A percentile compares a stretch with the other conserved stretches of the same genome.
Conservation (phyloP, 2,888 invertebrate genomes). For the Chymomyza fuscimana region DNA sequence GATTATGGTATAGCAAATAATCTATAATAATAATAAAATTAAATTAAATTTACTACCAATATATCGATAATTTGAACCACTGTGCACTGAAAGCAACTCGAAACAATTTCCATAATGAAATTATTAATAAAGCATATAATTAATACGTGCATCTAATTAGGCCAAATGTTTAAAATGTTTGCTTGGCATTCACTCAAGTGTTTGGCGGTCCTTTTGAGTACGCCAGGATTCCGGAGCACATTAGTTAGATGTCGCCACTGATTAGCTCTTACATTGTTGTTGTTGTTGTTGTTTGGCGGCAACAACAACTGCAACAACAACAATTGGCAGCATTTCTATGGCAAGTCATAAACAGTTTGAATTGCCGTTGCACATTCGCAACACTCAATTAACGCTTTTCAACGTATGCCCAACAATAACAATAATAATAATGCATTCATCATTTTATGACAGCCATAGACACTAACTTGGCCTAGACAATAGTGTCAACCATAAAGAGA, state of each 20-base stretch:
- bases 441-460: constrained; percentile 68
- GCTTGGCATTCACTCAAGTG: constrained; percentile 42
- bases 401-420: constrained; percentile 46
- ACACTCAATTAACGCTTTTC: constrained; percentile 74
- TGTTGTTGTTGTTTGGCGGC: not conserved
- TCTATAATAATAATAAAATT: too few relatives aligned
- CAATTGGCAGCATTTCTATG: constrained; percentile 45
- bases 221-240: constrained; percentile 7
- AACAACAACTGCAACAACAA: constrained; percentile 11
- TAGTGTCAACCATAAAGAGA: constrained; percentile 68
- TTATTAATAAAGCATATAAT: constrained; percentile 58
- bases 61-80: too few relatives aligned
- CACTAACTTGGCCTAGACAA: constrained; percentile 69
- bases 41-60: too few relatives aligned
- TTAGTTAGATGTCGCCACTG: constrained; percentile 46
- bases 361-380: constrained; percentile 72
- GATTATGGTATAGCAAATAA: too few relatives aligned
- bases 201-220: constrained; percentile 29
- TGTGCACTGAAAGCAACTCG: not conserved
- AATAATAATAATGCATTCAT: constrained; percentile 71
- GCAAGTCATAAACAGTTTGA: constrained; percentile 73
- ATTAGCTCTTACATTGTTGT: constrained; percentile 61
- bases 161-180: constrained; percentile 48
- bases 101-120: constrained; percentile 52
- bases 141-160: constrained; percentile 49